These are phyloP conservation scores for Chaetura pelagica DNA, from an alignment of 2,113 vertebrate species.

Conservation along the genomic window DNA sequence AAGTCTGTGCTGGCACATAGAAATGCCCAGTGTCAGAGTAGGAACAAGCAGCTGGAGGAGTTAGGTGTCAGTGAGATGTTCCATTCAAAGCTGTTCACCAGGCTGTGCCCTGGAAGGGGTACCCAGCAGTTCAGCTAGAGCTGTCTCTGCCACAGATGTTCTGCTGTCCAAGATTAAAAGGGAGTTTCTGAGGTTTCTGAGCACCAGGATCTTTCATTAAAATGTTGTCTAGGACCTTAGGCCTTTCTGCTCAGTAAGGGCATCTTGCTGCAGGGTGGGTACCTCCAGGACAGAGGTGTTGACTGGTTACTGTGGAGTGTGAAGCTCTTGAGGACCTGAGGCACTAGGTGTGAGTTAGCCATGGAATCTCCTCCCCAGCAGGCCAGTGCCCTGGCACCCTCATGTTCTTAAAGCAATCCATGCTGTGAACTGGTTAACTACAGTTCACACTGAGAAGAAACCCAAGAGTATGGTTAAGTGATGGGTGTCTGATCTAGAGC, in stretches of 20 bases:
- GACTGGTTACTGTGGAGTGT: neutral
- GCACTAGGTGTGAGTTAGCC: neutral
- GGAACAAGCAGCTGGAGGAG: neutral
- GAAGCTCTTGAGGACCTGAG: neutral
- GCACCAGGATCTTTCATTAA: neutral
- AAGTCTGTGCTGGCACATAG: neutral
- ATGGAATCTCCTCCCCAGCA: neutral
- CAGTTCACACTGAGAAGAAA: neutral
- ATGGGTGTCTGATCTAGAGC: neutral
- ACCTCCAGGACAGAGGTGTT: neutral
- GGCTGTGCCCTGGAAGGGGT: neutral
- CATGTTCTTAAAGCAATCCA: neutral
- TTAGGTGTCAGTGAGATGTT: accelerated
- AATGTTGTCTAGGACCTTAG: neutral
- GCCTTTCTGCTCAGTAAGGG: neutral
- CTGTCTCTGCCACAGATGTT: accelerated
- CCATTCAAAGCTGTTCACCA: neutral
- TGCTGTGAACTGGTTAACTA: neutral
- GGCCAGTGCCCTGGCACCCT: too few relatives aligned
- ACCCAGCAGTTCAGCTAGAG: neutral
- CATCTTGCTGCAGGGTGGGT: neutral
- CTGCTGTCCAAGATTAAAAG: neutral
- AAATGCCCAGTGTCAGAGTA: neutral
- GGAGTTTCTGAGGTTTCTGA: neutral
- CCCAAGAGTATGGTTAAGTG: neutral